A percentile compares a stretch with the other conserved stretches of the same genome.
Evolutionary conservation across 2,888 invertebrate species (phyloP).

Genomic region (Vannuccia rotundouncinata): DNA sequence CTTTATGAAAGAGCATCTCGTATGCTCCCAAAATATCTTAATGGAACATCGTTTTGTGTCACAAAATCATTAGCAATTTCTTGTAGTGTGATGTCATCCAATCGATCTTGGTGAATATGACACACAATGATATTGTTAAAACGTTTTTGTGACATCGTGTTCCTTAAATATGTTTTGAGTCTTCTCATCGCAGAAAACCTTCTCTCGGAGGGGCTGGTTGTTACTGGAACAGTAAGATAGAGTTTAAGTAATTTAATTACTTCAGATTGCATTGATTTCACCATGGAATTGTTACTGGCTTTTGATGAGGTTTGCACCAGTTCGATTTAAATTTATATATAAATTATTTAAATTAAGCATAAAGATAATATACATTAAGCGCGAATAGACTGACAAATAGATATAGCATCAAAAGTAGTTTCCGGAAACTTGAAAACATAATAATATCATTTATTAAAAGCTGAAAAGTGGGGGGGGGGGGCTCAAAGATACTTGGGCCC

Average conservation of each 20-base stretch:
- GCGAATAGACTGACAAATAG: too few species aligned
- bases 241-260: background rate
- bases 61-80: constrained; percentile 21
- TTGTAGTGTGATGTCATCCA: constrained; percentile 19
- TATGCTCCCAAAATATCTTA: constrained; percentile 22
- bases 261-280: background rate
- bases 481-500: too few species aligned
- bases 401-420: too few species aligned
- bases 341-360: too few species aligned
- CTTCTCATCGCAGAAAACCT: too few species aligned
- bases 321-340: too few species aligned
- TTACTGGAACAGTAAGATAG: background rate
- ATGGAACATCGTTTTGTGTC: constrained; percentile 9
- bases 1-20: constrained; percentile 12
- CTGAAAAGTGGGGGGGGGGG: too few species aligned
- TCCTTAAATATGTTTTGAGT: background rate
- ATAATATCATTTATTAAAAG: too few species aligned
- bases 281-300: background rate
- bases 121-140: background rate
- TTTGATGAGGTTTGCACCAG: background rate
- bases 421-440: too few species aligned
- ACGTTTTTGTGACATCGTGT: background rate
- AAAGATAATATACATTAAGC: too few species aligned
- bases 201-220: too few species aligned
- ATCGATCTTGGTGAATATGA: background rate